phyloP scores from a whole-genome alignment of 2,797 vertebrate species.

The Cossypha heuglini region DNA sequence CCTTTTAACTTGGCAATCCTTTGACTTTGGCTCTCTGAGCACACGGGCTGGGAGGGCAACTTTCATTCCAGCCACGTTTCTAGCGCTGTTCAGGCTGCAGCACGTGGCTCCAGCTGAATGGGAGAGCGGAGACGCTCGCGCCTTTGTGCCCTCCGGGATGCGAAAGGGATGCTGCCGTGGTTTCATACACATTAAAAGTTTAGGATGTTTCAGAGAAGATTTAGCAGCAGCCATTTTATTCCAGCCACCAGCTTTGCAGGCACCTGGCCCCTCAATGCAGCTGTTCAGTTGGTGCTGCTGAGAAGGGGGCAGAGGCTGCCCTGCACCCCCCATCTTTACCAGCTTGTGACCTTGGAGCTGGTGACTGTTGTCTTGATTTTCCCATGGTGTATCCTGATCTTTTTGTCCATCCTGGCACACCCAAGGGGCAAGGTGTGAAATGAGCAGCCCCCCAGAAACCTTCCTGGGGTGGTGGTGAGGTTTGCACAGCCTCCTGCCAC shows the following conservation, averaged over 20 bases:
- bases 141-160: slow-evolving; percentile 44
- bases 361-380: neutral
- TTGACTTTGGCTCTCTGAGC: slow-evolving; percentile 31
- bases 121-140: slow-evolving; percentile 15
- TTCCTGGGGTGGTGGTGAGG: neutral
- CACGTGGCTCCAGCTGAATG: slow-evolving; percentile 42
- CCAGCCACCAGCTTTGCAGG: neutral
- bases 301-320: neutral
- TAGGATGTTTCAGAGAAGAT: slow-evolving; percentile 17
- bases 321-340: neutral
- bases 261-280: neutral
- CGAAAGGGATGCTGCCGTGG: neutral
- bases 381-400: accelerated
- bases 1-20: slow-evolving; percentile 61
- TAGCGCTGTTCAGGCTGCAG: slow-evolving; percentile 36
- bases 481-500: neutral
- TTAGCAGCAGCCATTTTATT: slow-evolving; percentile 46
- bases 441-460: neutral
- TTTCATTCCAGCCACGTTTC: slow-evolving; percentile 69
- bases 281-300: neutral
- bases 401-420: neutral
- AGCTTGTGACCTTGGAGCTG: neutral
- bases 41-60: slow-evolving; percentile 6
- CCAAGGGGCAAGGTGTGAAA: neutral
- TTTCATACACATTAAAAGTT: slow-evolving; percentile 44